Base-by-base conservation (phyloP, 23 tunicate species). In the Phallusia fumigata region DNA sequence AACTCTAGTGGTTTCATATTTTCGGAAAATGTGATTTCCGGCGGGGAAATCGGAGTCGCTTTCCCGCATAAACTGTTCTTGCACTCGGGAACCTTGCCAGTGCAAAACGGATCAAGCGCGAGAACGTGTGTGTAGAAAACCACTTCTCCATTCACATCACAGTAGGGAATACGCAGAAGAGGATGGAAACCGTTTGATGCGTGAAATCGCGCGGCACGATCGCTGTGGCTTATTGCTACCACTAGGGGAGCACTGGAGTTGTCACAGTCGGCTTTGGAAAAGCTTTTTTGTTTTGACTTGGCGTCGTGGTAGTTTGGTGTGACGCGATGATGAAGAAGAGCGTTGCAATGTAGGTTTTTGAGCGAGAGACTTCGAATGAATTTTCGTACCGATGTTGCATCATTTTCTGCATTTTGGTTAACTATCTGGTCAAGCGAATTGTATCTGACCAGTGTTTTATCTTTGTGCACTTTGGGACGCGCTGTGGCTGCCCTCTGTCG, bases 141-240 rank as follows among this genome's bases (percentile, higher is more conserved):
- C 28, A 79, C 34, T 0, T n/a, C 26, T 0, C 73, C 82, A 15
- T 82, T 65, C 0, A 36, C 87, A 33, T 92, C 91, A 34, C 53
- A 52, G 79, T 76, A 92, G 15, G 91, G 91, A 45, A 87, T 75
- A 0, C 86, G 84, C n/a, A 87, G 79, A 15, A 92, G 80, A 5
- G 88, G 82, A 45, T 84, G 74, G 76, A 92, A 92, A 0, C 97
- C 97, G 86, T 92, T 92, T 49, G 80, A 74, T 64, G 83, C 58
- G 79, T 92, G 97, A 49, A 92, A 92, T 32, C 64, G 82, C 30
- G 89, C 88, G 0, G 97, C 83, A 21, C 85, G 53, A 24, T 80
- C 89, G 53, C 97, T 86, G 77, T 92, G 97, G 58, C 97, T 92
- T 73, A 92, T 44, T 30, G 88, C 91, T 32, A 92, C 84, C 50